Conservation (phyloP, 2,797 vertebrate species). For the Eulemur mongoz region DNA sequence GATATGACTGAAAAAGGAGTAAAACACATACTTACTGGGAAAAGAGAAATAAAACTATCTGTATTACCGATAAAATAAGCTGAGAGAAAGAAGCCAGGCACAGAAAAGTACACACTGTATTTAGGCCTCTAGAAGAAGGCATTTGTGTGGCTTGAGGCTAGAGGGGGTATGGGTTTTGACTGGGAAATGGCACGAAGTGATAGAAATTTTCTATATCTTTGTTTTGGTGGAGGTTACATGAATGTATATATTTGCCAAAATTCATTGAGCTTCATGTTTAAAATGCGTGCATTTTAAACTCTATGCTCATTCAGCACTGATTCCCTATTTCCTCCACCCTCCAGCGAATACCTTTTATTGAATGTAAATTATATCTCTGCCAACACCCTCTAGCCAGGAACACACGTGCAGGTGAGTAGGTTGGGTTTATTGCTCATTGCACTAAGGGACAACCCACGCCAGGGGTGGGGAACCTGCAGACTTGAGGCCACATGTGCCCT, state of each 20-base stretch:
- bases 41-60: not conserved
- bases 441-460: not conserved
- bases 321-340: too few relatives aligned
- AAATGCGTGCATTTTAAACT: not conserved
- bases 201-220: not conserved
- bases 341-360: too few relatives aligned
- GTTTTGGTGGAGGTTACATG: not conserved
- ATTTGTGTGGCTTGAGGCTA: not conserved
- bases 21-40: too few relatives aligned
- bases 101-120: not conserved
- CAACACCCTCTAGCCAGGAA: not conserved
- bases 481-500: too few relatives aligned
- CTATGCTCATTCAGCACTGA: too few relatives aligned
- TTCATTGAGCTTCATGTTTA: not conserved
- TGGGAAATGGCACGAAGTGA: not conserved
- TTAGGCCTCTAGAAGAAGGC: not conserved
- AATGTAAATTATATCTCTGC: not conserved
- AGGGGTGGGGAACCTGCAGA: too few relatives aligned
- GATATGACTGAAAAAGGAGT: not conserved
- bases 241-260: not conserved
- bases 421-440: not conserved
- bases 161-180: not conserved
- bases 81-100: not conserved
- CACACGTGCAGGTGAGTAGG: not conserved
- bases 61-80: not conserved